phyloP scores from a whole-genome alignment of 2,888 invertebrate genomes.

The Lasius fuliginosus region DNA sequence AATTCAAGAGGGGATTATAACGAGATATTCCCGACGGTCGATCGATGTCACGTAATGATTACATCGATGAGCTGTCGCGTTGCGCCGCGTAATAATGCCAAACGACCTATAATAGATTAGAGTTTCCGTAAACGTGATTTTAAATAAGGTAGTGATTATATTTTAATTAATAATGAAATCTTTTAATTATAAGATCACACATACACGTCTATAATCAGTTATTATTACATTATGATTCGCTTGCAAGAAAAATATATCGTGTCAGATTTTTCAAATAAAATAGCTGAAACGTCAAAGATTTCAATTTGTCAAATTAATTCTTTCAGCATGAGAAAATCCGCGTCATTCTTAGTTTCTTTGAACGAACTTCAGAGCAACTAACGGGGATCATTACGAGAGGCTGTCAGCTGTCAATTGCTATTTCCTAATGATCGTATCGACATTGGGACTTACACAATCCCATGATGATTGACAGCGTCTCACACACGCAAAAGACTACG shows the following conservation, averaged over 20 bases:
- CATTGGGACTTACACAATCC: not conserved
- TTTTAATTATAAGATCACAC: not conserved
- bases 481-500: not conserved
- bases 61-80: constrained; percentile 39
- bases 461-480: not conserved
- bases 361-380: not conserved
- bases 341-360: constrained; percentile 28
- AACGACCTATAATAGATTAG: not conserved
- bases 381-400: constrained; percentile 33
- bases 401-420: constrained; percentile 37
- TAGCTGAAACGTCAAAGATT: not conserved
- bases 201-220: not conserved
- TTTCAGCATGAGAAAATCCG: not conserved
- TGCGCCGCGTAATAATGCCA: constrained; percentile 47
- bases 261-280: constrained; percentile 7
- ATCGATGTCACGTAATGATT: constrained; percentile 50
- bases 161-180: not conserved
- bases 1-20: constrained; percentile 56
- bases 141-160: not conserved
- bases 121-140: not conserved
- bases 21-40: constrained; percentile 36
- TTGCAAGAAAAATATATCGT: not conserved
- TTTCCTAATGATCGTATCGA: constrained; percentile 38
- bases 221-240: not conserved
- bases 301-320: constrained; percentile 34